phyloP scores from a whole-genome alignment of 2,888 invertebrate species.

The Amphipoea lucens region DNA sequence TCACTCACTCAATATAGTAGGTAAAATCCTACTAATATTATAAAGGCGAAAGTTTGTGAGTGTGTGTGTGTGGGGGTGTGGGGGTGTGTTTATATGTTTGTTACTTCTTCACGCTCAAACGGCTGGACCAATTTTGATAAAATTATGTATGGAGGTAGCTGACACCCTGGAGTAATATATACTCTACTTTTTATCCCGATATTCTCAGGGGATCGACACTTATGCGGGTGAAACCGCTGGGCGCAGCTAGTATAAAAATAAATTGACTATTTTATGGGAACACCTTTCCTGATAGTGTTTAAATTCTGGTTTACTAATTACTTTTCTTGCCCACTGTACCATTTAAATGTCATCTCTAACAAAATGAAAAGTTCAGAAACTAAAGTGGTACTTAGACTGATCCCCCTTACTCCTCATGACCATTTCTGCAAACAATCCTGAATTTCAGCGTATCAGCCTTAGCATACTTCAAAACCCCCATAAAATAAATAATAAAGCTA shows the following conservation, averaged over 20 bases:
- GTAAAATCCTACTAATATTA: not conserved
- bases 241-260: not conserved
- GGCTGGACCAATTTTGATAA: too few species aligned
- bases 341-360: not conserved
- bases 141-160: too few species aligned
- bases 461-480: conserved; percentile 35
- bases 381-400: not conserved
- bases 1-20: not conserved
- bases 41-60: too few species aligned
- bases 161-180: too few species aligned
- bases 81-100: too few species aligned
- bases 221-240: too few species aligned
- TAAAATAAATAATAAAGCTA: conserved; percentile 51
- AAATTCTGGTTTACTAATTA: not conserved
- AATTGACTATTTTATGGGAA: not conserved
- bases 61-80: too few species aligned
- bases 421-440: conserved; percentile 11
- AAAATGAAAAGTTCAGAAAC: not conserved
- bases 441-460: conserved; percentile 23
- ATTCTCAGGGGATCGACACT: too few species aligned
- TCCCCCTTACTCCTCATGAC: not conserved
- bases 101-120: too few species aligned
- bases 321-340: not conserved
- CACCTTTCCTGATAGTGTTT: not conserved
- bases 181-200: too few species aligned